Base-by-base conservation (phyloP, 2,888 invertebrate species). In the Metopia argyrocephala region DNA sequence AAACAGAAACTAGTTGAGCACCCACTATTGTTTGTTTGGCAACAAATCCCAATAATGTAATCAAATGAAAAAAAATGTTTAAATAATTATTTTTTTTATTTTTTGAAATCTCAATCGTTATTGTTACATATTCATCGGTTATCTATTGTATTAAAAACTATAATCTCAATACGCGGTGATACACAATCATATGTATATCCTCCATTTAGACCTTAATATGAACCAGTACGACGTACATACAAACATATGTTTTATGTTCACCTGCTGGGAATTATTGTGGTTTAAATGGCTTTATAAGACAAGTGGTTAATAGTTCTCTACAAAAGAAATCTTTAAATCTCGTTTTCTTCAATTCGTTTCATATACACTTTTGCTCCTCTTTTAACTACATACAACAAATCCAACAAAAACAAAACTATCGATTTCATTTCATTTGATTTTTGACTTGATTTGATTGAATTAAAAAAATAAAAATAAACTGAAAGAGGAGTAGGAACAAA, bases 251-350 rank as follows among this genome's bases (percentile, higher is more conserved):
- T 9, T 50, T 18, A 23, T 23, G 45, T 50, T 70, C 66, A 78
- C 81, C 81, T 81, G 81, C 78, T 78, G 78, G 70, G 62, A 78
- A 68, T 75, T 54, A 61, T 65, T 81, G 80, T 50, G 74, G 78
- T 75, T 70, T 48, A n/a, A 56, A 56, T 27, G 27, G 56, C 56
- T 25, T n/a, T n/a, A 38, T 38, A 38, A 38, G 15, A 38, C 38
- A 38, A 38, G 38, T 38, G 38, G 3, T 7, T 9, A 15, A 38
- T 12, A 68, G 61, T 57, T 74, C 65, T 65, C 23, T 54, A 62
- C 5, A 15, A 38, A 31, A 0, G 1, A 0, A 2, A 6, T 38
- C 38, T 38, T 12, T n/a, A n/a, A n/a, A n/a, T n/a, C n/a, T n/a
- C n/a, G n/a, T n/a, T 38, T 38, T 38, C 38, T 12, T 38, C 38